Conservation (phyloP, 1,140 invertebrate species). For the Cyphomyrmex costatus region DNA sequence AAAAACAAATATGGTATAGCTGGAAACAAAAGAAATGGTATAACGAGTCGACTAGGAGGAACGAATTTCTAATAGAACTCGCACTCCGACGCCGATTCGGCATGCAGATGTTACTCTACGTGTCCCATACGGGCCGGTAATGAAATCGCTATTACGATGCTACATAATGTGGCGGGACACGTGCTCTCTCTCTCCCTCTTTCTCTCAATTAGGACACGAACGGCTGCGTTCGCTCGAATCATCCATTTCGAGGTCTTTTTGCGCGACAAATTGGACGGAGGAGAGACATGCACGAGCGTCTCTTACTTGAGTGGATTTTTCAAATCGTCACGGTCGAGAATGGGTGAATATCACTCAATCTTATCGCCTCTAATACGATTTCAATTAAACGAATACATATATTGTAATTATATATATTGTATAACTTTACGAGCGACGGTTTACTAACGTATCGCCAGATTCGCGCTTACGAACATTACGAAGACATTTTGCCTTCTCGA, state of each 20-base stretch:
- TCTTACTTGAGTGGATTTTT: not conserved
- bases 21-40: not conserved
- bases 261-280: not conserved
- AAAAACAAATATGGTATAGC: not conserved
- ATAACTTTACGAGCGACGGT: no score
- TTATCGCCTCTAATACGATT: not conserved
- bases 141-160: slow-evolving; percentile 75
- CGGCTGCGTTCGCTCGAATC: not conserved
- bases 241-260: not conserved
- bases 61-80: not conserved
- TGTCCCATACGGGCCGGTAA: slow-evolving; percentile 81
- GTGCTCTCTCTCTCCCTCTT: no score
- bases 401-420: no score
- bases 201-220: slow-evolving; percentile 22
- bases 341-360: not conserved
- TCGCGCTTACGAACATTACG: not conserved
- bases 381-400: not conserved
- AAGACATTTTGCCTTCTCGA: no score
- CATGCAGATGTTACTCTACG: slow-evolving; percentile 79
- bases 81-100: slow-evolving; percentile 44
- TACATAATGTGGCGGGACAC: slow-evolving; percentile 59
- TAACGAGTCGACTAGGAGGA: not conserved
- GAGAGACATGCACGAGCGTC: no score
- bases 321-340: not conserved
- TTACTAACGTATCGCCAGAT: not conserved